A percentile compares a stretch with the other conserved stretches of the same genome.
phyloP scores from a whole-genome alignment of 2,113 vertebrate genomes.

The Alectura lathami region DNA sequence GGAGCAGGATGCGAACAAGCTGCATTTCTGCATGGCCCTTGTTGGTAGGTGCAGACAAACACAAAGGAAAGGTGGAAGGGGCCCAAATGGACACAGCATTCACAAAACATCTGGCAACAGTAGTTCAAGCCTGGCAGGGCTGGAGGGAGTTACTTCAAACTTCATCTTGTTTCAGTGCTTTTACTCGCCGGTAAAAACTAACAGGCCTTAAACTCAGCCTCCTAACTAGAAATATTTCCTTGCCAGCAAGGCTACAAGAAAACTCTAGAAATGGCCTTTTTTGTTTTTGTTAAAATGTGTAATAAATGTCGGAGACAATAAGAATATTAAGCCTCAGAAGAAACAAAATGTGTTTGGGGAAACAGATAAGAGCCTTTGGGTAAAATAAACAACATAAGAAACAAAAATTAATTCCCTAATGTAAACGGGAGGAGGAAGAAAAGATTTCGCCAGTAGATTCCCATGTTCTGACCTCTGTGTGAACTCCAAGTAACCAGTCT shows the following conservation, averaged over 20 bases:
- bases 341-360: conserved; percentile 53
- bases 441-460: conserved; percentile 69
- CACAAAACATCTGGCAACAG: neutral
- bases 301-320: neutral
- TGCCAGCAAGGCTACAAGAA: neutral
- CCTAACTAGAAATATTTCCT: neutral
- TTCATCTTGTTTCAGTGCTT: neutral
- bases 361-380: conserved; percentile 68
- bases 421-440: conserved; percentile 52
- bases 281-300: neutral
- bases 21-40: neutral
- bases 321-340: neutral
- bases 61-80: neutral
- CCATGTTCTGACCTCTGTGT: conserved; percentile 68
- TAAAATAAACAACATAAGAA: conserved; percentile 71
- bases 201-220: neutral
- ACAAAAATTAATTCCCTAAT: conserved; percentile 61
- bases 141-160: neutral
- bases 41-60: neutral
- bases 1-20: neutral
- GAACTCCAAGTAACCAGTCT: conserved; percentile 71
- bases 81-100: neutral
- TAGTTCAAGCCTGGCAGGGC: neutral
- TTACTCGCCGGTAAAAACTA: neutral
- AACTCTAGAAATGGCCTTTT: neutral